phyloP scores from a whole-genome alignment of 2,888 invertebrate species.

The Ceratothoa steindachneri region DNA sequence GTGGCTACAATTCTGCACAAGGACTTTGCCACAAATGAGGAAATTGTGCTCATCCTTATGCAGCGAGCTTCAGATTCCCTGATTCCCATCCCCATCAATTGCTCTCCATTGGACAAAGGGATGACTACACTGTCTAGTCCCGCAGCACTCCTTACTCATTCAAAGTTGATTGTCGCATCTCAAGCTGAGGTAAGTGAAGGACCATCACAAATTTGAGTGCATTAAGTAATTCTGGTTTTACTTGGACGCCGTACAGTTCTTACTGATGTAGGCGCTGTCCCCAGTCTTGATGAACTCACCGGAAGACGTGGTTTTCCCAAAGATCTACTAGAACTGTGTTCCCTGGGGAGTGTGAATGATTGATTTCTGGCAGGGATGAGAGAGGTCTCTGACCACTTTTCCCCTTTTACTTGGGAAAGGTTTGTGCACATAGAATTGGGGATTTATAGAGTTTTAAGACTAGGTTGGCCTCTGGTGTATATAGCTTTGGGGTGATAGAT shows the following conservation, averaged over 20 bases:
- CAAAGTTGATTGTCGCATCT: constrained; percentile 70
- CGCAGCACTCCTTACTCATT: constrained; percentile 17
- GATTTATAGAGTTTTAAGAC: too few species aligned
- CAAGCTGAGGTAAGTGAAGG: constrained; percentile 66
- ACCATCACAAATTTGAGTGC: constrained; percentile 5
- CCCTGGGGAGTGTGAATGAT: too few species aligned
- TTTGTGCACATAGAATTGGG: too few species aligned
- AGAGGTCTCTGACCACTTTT: too few species aligned
- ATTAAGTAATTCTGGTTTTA: neutral
- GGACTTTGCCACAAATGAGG: constrained; percentile 62
- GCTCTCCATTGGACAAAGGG: constrained; percentile 39
- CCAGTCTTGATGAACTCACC: too few species aligned
- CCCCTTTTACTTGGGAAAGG: too few species aligned
- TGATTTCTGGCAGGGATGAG: too few species aligned
- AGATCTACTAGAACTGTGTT: too few species aligned
- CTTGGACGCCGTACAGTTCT: neutral
- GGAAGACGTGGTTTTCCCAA: too few species aligned
- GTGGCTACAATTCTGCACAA: constrained; percentile 60
- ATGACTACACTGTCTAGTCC: neutral
- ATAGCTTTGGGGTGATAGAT: too few species aligned
- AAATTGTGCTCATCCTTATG: constrained; percentile 76
- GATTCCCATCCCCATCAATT: constrained; percentile 58
- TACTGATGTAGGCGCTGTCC: too few species aligned
- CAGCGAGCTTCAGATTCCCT: constrained; percentile 68
- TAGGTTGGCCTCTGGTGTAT: too few species aligned